These are phyloP conservation scores for Tupaia tana DNA, from an alignment of 2,113 vertebrate genomes.

Conservation along the genomic window DNA sequence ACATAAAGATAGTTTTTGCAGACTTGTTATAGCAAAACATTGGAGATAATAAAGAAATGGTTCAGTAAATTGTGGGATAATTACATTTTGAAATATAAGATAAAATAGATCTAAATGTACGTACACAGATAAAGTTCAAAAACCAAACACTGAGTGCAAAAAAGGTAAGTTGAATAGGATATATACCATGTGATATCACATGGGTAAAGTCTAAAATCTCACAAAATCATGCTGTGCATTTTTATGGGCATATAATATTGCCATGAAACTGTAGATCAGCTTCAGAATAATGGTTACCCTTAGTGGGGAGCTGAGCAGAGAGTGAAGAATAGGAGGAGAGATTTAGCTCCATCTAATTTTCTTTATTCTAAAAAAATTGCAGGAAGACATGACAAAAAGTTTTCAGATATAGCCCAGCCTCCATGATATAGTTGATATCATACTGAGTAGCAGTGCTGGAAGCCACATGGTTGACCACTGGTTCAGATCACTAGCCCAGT, in stretches of 20 bases:
- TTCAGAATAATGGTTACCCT: background rate
- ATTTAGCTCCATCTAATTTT: slow-evolving; percentile 14
- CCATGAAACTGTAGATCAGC: background rate
- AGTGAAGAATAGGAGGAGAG: background rate
- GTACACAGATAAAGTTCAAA: background rate
- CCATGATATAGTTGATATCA: too few species aligned
- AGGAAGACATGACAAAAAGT: background rate
- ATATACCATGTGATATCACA: background rate
- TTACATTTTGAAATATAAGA: slow-evolving; percentile 36
- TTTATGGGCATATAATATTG: background rate
- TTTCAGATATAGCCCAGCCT: too few species aligned
- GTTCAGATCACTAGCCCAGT: too few species aligned
- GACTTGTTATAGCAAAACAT: background rate
- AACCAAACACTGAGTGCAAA: background rate
- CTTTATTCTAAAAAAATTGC: background rate
- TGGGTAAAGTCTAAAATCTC: slow-evolving; percentile 6
- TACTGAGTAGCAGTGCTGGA: too few species aligned
- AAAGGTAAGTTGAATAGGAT: background rate
- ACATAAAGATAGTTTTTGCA: background rate
- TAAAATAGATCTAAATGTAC: background rate
- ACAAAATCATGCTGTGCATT: background rate
- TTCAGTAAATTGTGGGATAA: background rate
- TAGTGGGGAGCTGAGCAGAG: background rate
- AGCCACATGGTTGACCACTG: too few species aligned
- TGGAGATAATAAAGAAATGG: background rate